Conservation (phyloP, 2,797 vertebrate species). For the Nannoperca obscura region DNA sequence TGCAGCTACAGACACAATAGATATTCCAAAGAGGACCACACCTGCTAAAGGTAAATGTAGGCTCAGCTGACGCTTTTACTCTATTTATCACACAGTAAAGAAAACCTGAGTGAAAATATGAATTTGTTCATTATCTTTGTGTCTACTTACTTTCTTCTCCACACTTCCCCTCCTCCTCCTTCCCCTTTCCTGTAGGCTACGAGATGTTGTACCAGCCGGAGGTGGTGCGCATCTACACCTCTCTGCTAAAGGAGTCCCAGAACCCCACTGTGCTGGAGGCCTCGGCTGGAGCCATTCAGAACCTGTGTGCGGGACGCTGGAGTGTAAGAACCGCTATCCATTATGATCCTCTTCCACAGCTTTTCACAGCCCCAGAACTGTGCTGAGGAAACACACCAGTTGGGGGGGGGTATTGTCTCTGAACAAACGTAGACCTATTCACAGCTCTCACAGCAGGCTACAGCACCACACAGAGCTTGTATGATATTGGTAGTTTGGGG, state of each 20-base stretch:
- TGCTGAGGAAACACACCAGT: slow-evolving; percentile 3
- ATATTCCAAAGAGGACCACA: slow-evolving; percentile 93
- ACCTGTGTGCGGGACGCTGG: slow-evolving; percentile 96
- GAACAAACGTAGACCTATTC: not conserved
- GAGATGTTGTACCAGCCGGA: slow-evolving; percentile 96
- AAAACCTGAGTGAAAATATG: not conserved
- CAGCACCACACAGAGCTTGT: not conserved
- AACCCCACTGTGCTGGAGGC: slow-evolving; percentile 94
- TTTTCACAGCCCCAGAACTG: not conserved
- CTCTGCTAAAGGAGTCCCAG: slow-evolving; percentile 92
- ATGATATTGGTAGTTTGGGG: not conserved
- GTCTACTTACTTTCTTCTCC: no score
- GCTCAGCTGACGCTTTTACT: not conserved
- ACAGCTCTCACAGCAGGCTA: not conserved
- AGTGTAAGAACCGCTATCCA: slow-evolving; percentile 83
- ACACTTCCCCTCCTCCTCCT: not conserved
- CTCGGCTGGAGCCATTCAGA: slow-evolving; percentile 95
- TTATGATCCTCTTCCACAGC: rapidly evolving
- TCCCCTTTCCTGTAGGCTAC: slow-evolving; percentile 84
- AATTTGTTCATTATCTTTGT: not conserved
- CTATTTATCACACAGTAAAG: not conserved
- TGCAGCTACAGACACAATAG: slow-evolving; percentile 85
- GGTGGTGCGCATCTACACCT: slow-evolving; percentile 94
- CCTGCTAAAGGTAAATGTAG: slow-evolving; percentile 90
- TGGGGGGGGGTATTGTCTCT: rapidly evolving